phyloP scores from a whole-genome alignment of 2,113 vertebrate species.

The Trogon surrucura region DNA sequence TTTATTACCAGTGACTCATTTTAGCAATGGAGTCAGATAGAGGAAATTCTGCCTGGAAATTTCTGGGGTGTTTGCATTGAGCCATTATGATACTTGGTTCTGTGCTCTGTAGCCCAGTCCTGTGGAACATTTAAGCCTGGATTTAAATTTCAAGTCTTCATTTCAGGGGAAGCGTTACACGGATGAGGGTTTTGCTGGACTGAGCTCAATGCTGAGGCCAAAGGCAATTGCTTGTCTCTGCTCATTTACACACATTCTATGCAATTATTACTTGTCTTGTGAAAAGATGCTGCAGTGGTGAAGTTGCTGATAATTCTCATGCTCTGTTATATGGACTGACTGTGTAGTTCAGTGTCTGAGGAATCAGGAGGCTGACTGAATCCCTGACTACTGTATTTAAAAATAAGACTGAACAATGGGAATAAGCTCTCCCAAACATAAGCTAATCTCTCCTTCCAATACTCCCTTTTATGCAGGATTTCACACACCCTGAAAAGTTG shows the following conservation, averaged over 20 bases:
- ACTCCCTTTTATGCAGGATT: neutral
- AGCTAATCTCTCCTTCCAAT: neutral
- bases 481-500: neutral
- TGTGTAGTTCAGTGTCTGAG: neutral
- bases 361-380: neutral
- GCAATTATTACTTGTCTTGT: neutral
- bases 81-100: neutral
- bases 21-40: constrained; percentile 25
- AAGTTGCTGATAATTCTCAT: neutral
- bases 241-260: neutral
- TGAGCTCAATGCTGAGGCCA: neutral
- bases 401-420: neutral
- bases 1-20: neutral
- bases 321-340: neutral
- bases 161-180: neutral
- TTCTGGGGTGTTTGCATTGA: neutral
- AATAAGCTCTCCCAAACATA: neutral
- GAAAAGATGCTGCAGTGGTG: neutral
- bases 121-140: neutral
- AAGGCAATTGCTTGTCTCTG: neutral
- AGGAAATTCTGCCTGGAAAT: neutral
- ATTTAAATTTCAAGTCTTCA: neutral
- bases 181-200: neutral
- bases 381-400: neutral
- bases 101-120: neutral